A percentile compares a stretch with the other conserved stretches of the same genome.
These are phyloP conservation scores for Aphrophora alni DNA, from an alignment of 2,888 invertebrate genomes.

Conservation along the genomic window DNA sequence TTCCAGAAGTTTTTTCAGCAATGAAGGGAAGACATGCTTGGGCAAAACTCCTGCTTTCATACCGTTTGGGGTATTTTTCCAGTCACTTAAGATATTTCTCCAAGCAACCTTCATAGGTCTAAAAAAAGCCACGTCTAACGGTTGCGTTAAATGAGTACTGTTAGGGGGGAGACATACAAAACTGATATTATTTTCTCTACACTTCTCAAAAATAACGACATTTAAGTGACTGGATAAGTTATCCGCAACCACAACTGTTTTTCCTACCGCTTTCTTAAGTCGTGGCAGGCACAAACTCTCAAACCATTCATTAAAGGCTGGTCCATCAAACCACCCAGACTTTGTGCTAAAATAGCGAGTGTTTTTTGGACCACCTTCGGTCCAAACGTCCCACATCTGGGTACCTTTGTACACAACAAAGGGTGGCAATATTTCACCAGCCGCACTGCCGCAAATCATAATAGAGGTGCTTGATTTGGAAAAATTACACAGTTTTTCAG, in stretches of 20 bases:
- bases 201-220: constrained; percentile 44
- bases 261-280: background rate
- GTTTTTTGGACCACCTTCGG: constrained; percentile 54
- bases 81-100: constrained; percentile 40
- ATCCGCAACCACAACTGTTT: constrained; percentile 50
- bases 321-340: constrained; percentile 56
- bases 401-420: constrained; percentile 58
- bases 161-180: constrained; percentile 46
- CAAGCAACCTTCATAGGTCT: constrained; percentile 34
- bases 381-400: constrained; percentile 56
- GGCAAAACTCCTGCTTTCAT: too few relatives aligned
- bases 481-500: background rate
- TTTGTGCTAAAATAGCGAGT: constrained; percentile 55
- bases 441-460: constrained; percentile 56
- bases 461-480: constrained; percentile 54
- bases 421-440: constrained; percentile 54
- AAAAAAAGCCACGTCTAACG: constrained; percentile 49
- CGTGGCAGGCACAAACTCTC: background rate
- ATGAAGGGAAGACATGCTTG: too few relatives aligned
- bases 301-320: constrained; percentile 54
- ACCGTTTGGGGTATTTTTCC: too few relatives aligned
- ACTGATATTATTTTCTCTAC: constrained; percentile 48
- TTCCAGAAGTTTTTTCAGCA: too few relatives aligned
- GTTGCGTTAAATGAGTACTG: constrained; percentile 44
- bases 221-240: constrained; percentile 51